Base-by-base conservation (phyloP, 1,140 invertebrate genomes). In the Brachionus plicatilis region DNA sequence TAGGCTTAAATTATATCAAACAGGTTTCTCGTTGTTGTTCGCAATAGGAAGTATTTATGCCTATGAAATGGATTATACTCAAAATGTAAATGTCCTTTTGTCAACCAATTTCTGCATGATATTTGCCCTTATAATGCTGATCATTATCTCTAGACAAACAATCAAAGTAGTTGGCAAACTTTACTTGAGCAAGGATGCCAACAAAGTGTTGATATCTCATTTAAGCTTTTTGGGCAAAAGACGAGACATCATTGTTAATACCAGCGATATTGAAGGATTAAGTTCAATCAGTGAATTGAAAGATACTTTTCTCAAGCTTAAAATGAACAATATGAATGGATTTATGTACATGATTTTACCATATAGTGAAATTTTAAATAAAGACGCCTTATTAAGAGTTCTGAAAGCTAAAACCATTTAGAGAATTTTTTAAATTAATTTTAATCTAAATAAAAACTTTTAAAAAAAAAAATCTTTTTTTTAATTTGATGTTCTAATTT, bases 191-290 rank as follows among this genome's bases (percentile, higher is more conserved):
- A 41, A 82, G 37, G 79, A 82, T 45, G 14, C 12, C 17, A 43
- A 37, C 11, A 60, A 68, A 20, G 79, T 82, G 8, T 29, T 82
- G 29, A 65, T 82, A 41, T 82, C 79, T 43, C 79, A 82, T 68
- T 82, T 82, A 14, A 82, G 45, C 43, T 82, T 82, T 82, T 65
- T 82, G 33, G 79, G 79, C 3, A 82, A 82, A 27, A 82, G 79
- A 82, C 7, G 79, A 41, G 79, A 82, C 29, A 20, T 82, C 65
- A 41, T 17, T 45, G 9, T 82, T 1, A 47, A 43, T 12, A 11
- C 33, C 6, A 8, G 65, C 3, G 53, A 60, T 20, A 82, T 82
- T 65, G 2, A 65, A 47, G 50, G 50, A 9, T 24, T 82, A 9
- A 68, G 41, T 24, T 65, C 53, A 9, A 2, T 60, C 0, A 37